Conservation (phyloP, 2,113 vertebrate genomes). For the Polypterus senegalus region DNA sequence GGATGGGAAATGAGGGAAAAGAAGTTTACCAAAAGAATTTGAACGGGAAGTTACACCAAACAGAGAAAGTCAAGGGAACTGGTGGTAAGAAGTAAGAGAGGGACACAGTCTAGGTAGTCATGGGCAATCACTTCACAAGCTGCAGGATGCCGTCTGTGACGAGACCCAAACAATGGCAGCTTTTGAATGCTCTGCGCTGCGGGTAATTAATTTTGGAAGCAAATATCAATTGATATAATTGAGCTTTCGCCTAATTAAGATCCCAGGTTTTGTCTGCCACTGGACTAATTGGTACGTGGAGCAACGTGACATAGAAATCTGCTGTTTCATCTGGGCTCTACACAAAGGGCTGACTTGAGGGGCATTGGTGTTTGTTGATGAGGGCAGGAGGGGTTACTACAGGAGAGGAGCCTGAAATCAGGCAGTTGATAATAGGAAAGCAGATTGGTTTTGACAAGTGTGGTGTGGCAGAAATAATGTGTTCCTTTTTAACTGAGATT, state of each 20-base stretch:
- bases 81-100: neutral
- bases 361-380: constrained; percentile 27
- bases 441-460: constrained; percentile 72
- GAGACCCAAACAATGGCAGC: constrained; percentile 41
- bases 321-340: no score
- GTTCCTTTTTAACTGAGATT: constrained; percentile 49
- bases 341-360: no score
- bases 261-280: constrained; percentile 50
- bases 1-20: neutral
- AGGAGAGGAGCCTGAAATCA: constrained; percentile 39
- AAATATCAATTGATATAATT: constrained; percentile 64
- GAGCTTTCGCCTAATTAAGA: constrained; percentile 67
- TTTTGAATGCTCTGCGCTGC: constrained; percentile 41
- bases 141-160: constrained; percentile 34
- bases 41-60: neutral
- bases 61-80: constrained; percentile 1
- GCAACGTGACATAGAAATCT: constrained; percentile 12
- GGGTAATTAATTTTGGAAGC: constrained; percentile 68
- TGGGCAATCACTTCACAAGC: constrained; percentile 50
- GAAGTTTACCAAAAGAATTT: neutral
- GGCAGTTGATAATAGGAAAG: constrained; percentile 62
- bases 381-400: constrained; percentile 30
- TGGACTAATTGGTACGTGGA: constrained; percentile 52
- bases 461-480: constrained; percentile 61
- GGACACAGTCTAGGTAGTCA: constrained; percentile 27